A percentile compares a stretch with the other conserved stretches of the same genome.
Evolutionary conservation across 2,888 invertebrate species (phyloP).

Genomic region (Polydrusus cervinus): DNA sequence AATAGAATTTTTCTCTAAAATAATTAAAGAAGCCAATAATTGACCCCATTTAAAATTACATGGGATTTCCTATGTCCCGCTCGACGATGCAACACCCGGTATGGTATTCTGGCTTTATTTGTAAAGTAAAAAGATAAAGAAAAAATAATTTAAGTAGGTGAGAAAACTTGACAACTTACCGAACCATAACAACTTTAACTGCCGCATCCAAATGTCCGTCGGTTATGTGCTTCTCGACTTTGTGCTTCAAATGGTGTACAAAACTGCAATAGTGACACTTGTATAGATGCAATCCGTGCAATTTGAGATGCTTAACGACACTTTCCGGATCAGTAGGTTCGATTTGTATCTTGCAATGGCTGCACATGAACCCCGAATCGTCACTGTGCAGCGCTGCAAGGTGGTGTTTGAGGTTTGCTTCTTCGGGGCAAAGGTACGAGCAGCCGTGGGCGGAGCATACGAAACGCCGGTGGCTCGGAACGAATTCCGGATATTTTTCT

Average conservation of each 20-base stretch:
- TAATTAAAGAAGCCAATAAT: too few species aligned
- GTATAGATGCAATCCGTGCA: conserved; percentile 83
- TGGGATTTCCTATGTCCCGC: too few species aligned
- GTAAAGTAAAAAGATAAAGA: too few species aligned
- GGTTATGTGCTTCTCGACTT: conserved; percentile 79
- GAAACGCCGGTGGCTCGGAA: conserved; percentile 71
- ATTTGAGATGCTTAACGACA: conserved; percentile 81
- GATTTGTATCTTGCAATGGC: conserved; percentile 80
- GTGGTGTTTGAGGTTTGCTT: conserved; percentile 82
- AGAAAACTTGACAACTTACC: too few species aligned
- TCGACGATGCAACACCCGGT: too few species aligned
- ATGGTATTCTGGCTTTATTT: too few species aligned
- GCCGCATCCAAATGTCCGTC: conserved; percentile 76
- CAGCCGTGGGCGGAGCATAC: conserved; percentile 83
- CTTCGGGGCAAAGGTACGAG: conserved; percentile 81
- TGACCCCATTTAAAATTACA: too few species aligned
- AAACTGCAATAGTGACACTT: conserved; percentile 82
- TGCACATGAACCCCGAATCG: conserved; percentile 74
- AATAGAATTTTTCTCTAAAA: too few species aligned
- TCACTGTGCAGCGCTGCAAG: conserved; percentile 81
- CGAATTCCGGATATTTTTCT: conserved; percentile 60
- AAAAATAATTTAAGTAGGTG: too few species aligned
- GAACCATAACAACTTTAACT: conserved; percentile 65
- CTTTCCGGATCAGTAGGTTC: conserved; percentile 67
- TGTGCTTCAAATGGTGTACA: conserved; percentile 77